Base-by-base conservation (phyloP, 2,888 invertebrate species). In the Boloria selene region DNA sequence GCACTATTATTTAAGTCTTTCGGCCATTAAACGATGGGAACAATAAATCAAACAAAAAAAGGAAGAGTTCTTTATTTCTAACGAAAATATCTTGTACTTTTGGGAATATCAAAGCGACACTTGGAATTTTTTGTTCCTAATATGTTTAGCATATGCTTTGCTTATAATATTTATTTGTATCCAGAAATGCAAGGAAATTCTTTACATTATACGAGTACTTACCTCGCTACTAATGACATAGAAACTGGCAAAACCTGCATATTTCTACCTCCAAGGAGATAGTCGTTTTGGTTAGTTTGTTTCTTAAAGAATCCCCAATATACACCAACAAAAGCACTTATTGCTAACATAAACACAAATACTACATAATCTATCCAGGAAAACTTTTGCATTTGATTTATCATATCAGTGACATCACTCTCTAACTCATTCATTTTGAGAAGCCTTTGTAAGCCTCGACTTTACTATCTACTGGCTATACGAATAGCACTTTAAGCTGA, bases 171-270 rank as follows among this genome's bases (percentile, higher is more conserved):
- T 38, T 38, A 3, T 10, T n/a, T 10, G 31, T 10, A 38, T 10
- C 10, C 10, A 10, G 31, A 38, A 22, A 22, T 22, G 22, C 22
- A 22, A 22, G 3, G 22, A 3, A 10, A 2, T 38, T 38, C 10
- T 10, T 38, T 38, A 10, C 31, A 2, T 38, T 38, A 38, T 38
- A 13, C 49, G 10, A 44, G 7, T 61, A 75, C 82, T 78, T 81
- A 96, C 96, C 96, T 97, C 61, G 97, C 97, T 68, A 97, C 95
- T 44, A 98, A 93, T 0, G 97, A 97, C 93, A 97, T 93, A 42
- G 97, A 94, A 62, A 97, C 95, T 3, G 97, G 97, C 79, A 97
- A 92, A 17, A 95, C 94, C 77, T 95, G 94, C 96, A 97, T 96
- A 77, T 95, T 95, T 74, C 97, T 93, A 64, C 96, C 96, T 22